These are phyloP conservation scores for Gastracanthus pulcherrimus DNA, from an alignment of 2,888 invertebrate species.

Conservation along the genomic window DNA sequence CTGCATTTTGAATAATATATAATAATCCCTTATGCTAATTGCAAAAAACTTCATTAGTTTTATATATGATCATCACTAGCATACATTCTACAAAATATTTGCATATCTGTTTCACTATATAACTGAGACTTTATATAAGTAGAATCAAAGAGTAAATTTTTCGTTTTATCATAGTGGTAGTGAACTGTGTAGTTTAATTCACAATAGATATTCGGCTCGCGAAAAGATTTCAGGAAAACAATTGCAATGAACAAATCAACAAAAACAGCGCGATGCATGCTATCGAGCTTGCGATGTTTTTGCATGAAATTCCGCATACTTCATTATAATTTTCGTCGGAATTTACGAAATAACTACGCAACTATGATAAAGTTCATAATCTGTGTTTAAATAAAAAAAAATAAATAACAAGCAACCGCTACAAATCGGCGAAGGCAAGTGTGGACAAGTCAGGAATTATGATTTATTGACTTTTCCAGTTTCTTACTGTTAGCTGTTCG, in stretches of 20 bases:
- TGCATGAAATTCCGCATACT: constrained; percentile 52
- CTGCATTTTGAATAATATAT: neutral
- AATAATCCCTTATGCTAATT: neutral
- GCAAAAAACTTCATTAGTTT: neutral
- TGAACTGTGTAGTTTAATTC: constrained; percentile 18
- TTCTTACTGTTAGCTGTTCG: constrained; percentile 45
- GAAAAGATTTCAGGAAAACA: constrained; percentile 1
- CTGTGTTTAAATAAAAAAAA: neutral
- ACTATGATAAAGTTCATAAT: constrained; percentile 19
- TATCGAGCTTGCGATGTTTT: constrained; percentile 47
- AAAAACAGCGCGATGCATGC: constrained; percentile 46
- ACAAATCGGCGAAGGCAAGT: constrained; percentile 76
- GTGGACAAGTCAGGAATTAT: constrained; percentile 64
- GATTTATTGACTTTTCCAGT: constrained; percentile 53
- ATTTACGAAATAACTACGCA: constrained; percentile 7
- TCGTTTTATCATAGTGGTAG: constrained; percentile 6
- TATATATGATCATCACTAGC: neutral
- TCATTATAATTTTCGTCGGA: constrained; percentile 27
- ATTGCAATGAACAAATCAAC: constrained; percentile 27
- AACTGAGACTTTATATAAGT: neutral
- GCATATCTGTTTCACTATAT: no score
- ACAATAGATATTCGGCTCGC: neutral
- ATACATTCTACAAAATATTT: neutral
- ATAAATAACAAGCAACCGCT: constrained; percentile 72
- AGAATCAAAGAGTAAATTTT: constrained; percentile 44